These are phyloP conservation scores for Lagopus leucura DNA, from an alignment of 2,113 vertebrate genomes.

Conservation along the genomic window DNA sequence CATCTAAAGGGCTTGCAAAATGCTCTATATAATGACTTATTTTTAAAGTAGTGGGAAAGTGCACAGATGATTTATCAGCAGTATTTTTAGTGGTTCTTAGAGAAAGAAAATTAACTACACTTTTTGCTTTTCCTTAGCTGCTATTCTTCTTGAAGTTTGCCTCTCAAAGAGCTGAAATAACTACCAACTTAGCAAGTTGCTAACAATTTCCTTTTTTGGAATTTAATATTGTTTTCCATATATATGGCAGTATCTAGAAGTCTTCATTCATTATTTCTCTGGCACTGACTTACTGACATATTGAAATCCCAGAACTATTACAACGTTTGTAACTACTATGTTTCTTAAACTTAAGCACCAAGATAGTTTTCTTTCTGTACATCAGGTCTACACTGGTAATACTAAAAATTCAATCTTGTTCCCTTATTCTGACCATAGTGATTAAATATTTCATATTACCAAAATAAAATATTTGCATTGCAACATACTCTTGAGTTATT, in stretches of 20 bases:
- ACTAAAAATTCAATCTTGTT: background rate
- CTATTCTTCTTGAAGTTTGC: background rate
- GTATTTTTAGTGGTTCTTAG: background rate
- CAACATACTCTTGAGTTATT: background rate
- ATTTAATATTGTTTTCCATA: background rate
- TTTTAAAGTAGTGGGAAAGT: background rate
- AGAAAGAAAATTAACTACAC: background rate
- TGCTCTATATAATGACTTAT: background rate
- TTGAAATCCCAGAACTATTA: background rate
- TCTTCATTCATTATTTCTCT: background rate
- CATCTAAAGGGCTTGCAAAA: background rate
- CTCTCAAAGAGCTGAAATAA: background rate
- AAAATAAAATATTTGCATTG: background rate
- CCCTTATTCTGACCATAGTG: background rate
- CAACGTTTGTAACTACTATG: background rate
- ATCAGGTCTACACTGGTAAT: background rate
- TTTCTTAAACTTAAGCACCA: background rate
- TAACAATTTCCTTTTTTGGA: background rate
- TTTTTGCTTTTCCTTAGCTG: background rate
- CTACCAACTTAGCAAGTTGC: background rate
- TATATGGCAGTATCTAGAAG: fast-evolving
- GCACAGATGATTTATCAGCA: background rate
- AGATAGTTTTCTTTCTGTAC: background rate
- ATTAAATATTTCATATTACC: background rate
- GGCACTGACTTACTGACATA: background rate